A percentile compares a stretch with the other conserved stretches of the same genome.
Conservation (phyloP, 2,888 invertebrate genomes). For the Athalia cordata region DNA sequence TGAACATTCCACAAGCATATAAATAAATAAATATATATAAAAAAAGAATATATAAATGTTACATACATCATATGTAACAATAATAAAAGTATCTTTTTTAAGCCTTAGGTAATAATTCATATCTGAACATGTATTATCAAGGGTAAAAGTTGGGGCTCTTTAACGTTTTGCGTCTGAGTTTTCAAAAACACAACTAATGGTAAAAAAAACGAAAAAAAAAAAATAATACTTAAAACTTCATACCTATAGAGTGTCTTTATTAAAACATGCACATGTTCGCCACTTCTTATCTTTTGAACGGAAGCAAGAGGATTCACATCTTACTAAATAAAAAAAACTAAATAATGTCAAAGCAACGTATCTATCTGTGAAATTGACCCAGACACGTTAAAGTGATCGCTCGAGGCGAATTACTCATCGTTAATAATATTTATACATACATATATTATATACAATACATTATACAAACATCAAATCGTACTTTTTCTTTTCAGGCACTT, state of each 20-base stretch:
- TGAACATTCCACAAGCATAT: constrained; percentile 73
- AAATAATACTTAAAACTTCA: neutral
- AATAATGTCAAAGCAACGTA: neutral
- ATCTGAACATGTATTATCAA: constrained; percentile 35
- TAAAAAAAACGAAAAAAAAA: neutral
- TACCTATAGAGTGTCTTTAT: constrained; percentile 19
- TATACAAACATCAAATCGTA: constrained; percentile 21
- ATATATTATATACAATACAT: neutral
- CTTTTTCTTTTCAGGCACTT: constrained; percentile 34
- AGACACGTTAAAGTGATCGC: constrained; percentile 21
- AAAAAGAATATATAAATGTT: constrained; percentile 12
- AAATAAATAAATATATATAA: constrained; percentile 20
- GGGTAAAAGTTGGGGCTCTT: constrained; percentile 18
- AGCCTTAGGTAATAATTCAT: constrained; percentile 37
- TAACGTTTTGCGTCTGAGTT: constrained; percentile 25
- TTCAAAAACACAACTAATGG: neutral
- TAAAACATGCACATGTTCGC: constrained; percentile 21
- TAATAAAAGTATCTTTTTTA: constrained; percentile 43
- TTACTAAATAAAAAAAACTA: neutral
- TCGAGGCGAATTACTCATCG: constrained; percentile 41
- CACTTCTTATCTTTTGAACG: neutral
- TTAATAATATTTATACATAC: constrained; percentile 44
- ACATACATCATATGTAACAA: constrained; percentile 32
- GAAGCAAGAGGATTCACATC: neutral
- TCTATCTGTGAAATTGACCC: constrained; percentile 3